Conservation (phyloP, 2,888 invertebrate genomes). For the Sminthurinus aureus region DNA sequence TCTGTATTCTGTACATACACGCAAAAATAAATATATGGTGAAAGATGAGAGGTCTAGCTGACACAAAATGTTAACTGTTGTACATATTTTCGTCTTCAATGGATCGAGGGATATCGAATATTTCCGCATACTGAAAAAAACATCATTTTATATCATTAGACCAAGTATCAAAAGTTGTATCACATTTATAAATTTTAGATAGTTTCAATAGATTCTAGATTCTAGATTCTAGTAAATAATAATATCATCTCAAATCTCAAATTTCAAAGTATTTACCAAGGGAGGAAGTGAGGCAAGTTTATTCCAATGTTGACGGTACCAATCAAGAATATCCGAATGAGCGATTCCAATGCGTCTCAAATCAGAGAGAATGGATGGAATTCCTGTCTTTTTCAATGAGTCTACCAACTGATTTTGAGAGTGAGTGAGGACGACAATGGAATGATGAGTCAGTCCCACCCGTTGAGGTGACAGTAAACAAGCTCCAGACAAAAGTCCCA, state of each 20-base stretch:
- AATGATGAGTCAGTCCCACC: slow-evolving; percentile 79
- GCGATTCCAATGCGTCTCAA: slow-evolving; percentile 80
- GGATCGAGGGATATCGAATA: slow-evolving; percentile 93
- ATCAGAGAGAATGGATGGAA: slow-evolving; percentile 72
- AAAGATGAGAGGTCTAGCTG: background rate
- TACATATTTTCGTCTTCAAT: slow-evolving; percentile 70
- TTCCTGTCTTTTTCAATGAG: slow-evolving; percentile 72
- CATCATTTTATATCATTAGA: no score
- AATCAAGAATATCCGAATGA: slow-evolving; percentile 84
- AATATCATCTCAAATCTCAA: no score
- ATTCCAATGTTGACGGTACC: slow-evolving; percentile 91
- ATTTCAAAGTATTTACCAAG: slow-evolving; percentile 63
- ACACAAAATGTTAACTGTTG: slow-evolving; percentile 51
- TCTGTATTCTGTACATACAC: no score
- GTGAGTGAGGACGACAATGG: slow-evolving; percentile 72
- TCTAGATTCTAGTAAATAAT: no score
- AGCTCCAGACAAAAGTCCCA: slow-evolving; percentile 86
- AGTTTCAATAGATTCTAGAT: no score
- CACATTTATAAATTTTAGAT: no score
- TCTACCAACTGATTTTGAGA: slow-evolving; percentile 84
- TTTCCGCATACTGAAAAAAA: slow-evolving; percentile 77
- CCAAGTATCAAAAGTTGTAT: no score
- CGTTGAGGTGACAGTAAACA: slow-evolving; percentile 84
- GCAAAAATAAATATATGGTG: background rate
- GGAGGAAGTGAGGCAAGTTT: slow-evolving; percentile 82